Evolutionary conservation across 2,888 invertebrate genomes (phyloP).

Genomic region (Spatulosminthurus flaviceps): DNA sequence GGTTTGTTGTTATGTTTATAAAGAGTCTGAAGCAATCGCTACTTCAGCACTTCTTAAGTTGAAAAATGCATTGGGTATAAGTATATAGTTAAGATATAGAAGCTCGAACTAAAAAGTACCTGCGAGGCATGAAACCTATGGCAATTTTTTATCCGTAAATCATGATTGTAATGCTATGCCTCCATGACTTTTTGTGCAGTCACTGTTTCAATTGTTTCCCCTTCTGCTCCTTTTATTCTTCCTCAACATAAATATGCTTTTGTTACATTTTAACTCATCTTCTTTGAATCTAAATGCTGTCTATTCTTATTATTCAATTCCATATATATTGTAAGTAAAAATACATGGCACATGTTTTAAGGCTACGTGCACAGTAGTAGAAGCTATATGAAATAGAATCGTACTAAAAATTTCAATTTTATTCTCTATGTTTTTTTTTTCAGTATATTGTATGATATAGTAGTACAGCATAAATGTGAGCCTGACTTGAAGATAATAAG

Average conservation of each 20-base stretch:
- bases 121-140: constrained; percentile 40
- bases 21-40: neutral
- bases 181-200: constrained; percentile 51
- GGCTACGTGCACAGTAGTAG: too few relatives aligned
- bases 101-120: constrained; percentile 18
- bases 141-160: constrained; percentile 42
- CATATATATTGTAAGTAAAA: neutral
- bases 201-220: constrained; percentile 52
- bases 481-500: too few relatives aligned
- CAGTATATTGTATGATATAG: too few relatives aligned
- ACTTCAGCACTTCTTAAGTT: neutral
- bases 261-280: constrained; percentile 16
- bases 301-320: constrained; percentile 30
- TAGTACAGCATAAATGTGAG: too few relatives aligned
- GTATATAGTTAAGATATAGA: neutral
- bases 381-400: too few relatives aligned
- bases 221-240: constrained; percentile 47
- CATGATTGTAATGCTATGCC: constrained; percentile 49
- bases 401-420: too few relatives aligned
- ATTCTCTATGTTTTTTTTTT: too few relatives aligned
- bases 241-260: constrained; percentile 15
- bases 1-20: too few relatives aligned
- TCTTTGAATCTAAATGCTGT: neutral
- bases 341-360: too few relatives aligned
- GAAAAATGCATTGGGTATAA: too few relatives aligned